Percentiles rank a stretch among this genome's conserved stretches.
These are phyloP conservation scores for Fulmarus glacialis DNA, from an alignment of 2,113 vertebrate genomes.

Conservation along the genomic window DNA sequence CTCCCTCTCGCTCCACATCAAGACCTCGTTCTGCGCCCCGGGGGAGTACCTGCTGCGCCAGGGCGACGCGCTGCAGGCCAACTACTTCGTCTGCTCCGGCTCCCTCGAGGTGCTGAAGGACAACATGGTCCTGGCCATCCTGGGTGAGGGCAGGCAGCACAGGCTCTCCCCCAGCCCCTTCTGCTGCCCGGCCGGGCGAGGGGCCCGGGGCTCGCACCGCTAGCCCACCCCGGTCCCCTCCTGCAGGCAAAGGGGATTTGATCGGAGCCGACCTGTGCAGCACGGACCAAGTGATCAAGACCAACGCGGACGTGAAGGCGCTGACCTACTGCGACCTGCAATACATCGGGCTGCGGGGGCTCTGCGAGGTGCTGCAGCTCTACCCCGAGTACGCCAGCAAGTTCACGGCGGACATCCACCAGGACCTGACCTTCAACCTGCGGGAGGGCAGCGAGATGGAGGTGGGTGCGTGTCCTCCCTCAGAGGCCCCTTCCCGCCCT, in stretches of 20 bases:
- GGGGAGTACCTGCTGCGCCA: slow-evolving; percentile 93
- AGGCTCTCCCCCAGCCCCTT: neutral
- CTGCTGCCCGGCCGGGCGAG: neutral
- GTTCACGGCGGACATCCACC: slow-evolving; percentile 88
- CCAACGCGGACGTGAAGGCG: slow-evolving; percentile 92
- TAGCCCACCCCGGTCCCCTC: neutral
- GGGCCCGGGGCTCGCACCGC: fast-evolving
- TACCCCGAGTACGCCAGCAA: slow-evolving; percentile 91
- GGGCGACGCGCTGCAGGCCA: slow-evolving; percentile 91
- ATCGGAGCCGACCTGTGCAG: slow-evolving; percentile 90
- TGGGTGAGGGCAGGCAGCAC: slow-evolving; percentile 78
- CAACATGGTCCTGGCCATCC: slow-evolving; percentile 89
- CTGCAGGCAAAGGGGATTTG: slow-evolving; percentile 93
- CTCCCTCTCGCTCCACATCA: slow-evolving; percentile 93
- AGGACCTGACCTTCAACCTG: slow-evolving; percentile 95
- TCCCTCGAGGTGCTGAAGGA: slow-evolving; percentile 94
- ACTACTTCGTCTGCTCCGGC: slow-evolving; percentile 93
- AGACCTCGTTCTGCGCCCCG: slow-evolving; percentile 93
- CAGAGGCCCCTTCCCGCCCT: neutral
- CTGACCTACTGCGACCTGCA: slow-evolving; percentile 96
- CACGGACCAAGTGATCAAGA: slow-evolving; percentile 88
- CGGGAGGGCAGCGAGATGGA: slow-evolving; percentile 86
- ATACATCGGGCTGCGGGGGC: slow-evolving; percentile 86
- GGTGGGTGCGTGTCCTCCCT: slow-evolving; percentile 74
- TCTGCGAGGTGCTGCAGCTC: slow-evolving; percentile 88